Evolutionary conservation across 2,888 invertebrate species (phyloP).

Genomic region (Eurois occulta): DNA sequence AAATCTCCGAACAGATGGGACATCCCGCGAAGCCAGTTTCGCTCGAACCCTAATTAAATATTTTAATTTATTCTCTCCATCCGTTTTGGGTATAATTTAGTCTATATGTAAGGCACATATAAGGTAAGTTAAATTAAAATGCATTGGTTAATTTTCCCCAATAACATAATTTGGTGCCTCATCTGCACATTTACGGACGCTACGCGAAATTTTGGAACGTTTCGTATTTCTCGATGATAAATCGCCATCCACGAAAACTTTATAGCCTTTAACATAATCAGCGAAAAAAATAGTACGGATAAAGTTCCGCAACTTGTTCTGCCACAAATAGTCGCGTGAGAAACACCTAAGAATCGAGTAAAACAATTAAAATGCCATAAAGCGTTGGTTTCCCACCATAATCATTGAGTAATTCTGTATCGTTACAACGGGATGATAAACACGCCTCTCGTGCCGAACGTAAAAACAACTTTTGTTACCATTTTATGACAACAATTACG

Average conservation of each 20-base stretch:
- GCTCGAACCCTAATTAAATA: slow-evolving; percentile 84
- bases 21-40: slow-evolving; percentile 77
- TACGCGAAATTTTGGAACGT: slow-evolving; percentile 33
- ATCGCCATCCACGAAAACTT: slow-evolving; percentile 42
- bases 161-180: slow-evolving; percentile 69
- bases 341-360: slow-evolving; percentile 75
- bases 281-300: slow-evolving; percentile 60
- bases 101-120: slow-evolving; percentile 61
- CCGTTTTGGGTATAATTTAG: slow-evolving; percentile 76
- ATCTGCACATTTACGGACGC: slow-evolving; percentile 57
- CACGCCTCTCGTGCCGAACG: slow-evolving; percentile 87
- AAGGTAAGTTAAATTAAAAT: slow-evolving; percentile 75
- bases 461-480: slow-evolving; percentile 90
- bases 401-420: slow-evolving; percentile 83
- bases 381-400: slow-evolving; percentile 83
- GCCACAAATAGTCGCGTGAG: slow-evolving; percentile 73
- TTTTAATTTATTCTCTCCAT: slow-evolving; percentile 86
- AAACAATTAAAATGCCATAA: slow-evolving; percentile 87
- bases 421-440: slow-evolving; percentile 87
- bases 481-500: slow-evolving; percentile 91
- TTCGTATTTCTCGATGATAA: slow-evolving; percentile 42
- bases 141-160: slow-evolving; percentile 64
- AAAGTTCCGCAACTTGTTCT: slow-evolving; percentile 72
- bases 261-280: slow-evolving; percentile 52
- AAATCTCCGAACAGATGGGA: slow-evolving; percentile 78